These are phyloP conservation scores for Sebastolobus altivelis DNA, from an alignment of 2,797 vertebrate species.

Conservation along the genomic window DNA sequence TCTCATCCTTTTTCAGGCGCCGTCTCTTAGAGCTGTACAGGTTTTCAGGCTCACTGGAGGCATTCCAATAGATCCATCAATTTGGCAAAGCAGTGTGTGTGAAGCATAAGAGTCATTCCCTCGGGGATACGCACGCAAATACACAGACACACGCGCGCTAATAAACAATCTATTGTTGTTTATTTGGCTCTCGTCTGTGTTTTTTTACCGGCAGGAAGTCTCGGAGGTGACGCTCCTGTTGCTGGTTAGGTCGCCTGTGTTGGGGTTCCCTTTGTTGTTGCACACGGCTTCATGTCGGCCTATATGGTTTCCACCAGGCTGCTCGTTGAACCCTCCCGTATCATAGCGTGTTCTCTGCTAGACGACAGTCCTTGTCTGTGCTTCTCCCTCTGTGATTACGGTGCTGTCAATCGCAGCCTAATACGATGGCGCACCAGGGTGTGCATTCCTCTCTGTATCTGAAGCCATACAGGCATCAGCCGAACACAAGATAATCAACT, in stretches of 20 bases:
- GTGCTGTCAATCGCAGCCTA: constrained; percentile 53
- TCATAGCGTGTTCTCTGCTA: constrained; percentile 26
- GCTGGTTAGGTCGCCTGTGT: constrained; percentile 31
- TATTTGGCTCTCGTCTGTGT: constrained; percentile 56
- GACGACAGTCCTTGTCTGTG: constrained; percentile 33
- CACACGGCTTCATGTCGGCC: constrained; percentile 7
- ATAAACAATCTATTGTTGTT: constrained; percentile 69
- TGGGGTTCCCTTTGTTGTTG: constrained; percentile 32
- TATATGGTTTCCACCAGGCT: constrained; percentile 31
- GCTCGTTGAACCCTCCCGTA: constrained; percentile 35
- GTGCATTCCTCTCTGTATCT: background rate
- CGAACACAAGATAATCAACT: constrained; percentile 11
- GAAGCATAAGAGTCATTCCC: constrained; percentile 80
- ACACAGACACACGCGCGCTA: constrained; percentile 42
- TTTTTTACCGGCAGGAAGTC: constrained; percentile 52
- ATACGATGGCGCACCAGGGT: constrained; percentile 18
- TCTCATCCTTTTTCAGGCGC: constrained; percentile 53
- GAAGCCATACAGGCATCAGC: background rate
- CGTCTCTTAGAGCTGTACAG: constrained; percentile 69
- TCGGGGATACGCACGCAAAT: constrained; percentile 62
- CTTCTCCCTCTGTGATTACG: constrained; percentile 49
- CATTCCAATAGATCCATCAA: constrained; percentile 84
- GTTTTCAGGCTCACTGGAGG: constrained; percentile 81
- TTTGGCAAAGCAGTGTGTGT: constrained; percentile 82
- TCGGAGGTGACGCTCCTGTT: constrained; percentile 42